These are phyloP conservation scores for Carterocephalus palaemon DNA, from an alignment of 2,888 invertebrate genomes.

Conservation along the genomic window DNA sequence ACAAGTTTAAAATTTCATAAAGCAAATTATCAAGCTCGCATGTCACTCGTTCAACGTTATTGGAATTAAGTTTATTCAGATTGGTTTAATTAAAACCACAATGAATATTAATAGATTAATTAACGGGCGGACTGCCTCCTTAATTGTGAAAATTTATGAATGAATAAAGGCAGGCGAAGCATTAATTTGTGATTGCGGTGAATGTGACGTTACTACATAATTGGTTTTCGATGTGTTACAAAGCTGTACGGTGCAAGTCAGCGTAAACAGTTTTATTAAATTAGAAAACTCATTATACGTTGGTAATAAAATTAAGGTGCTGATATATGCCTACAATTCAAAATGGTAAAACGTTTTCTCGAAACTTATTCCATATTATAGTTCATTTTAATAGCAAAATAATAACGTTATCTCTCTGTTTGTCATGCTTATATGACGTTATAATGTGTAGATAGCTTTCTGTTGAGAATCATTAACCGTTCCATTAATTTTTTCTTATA, in stretches of 20 bases:
- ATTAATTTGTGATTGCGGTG: not conserved
- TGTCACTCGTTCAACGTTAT: conserved; percentile 1
- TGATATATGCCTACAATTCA: too few relatives aligned
- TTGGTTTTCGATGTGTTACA: not conserved
- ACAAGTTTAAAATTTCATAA: not conserved
- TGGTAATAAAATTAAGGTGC: too few relatives aligned
- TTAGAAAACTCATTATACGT: too few relatives aligned
- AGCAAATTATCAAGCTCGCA: not conserved
- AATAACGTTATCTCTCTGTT: too few relatives aligned
- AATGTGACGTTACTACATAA: not conserved
- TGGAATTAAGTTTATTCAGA: conserved; percentile 19
- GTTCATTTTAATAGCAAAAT: too few relatives aligned
- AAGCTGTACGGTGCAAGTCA: not conserved
- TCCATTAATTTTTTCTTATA: too few relatives aligned
- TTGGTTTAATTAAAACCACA: conserved; percentile 17
- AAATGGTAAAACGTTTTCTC: too few relatives aligned
- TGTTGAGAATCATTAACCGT: too few relatives aligned
- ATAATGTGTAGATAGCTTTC: too few relatives aligned
- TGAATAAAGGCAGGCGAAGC: not conserved
- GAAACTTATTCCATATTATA: too few relatives aligned
- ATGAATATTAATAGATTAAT: conserved; percentile 25
- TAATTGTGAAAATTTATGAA: not conserved
- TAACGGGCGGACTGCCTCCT: not conserved
- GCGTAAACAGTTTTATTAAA: too few relatives aligned
- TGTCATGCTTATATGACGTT: too few relatives aligned